Evolutionary conservation across 2,797 vertebrate genomes (phyloP), one percentile per base, ranked within the genome.

Genomic region (Siniperca scherzeri): DNA sequence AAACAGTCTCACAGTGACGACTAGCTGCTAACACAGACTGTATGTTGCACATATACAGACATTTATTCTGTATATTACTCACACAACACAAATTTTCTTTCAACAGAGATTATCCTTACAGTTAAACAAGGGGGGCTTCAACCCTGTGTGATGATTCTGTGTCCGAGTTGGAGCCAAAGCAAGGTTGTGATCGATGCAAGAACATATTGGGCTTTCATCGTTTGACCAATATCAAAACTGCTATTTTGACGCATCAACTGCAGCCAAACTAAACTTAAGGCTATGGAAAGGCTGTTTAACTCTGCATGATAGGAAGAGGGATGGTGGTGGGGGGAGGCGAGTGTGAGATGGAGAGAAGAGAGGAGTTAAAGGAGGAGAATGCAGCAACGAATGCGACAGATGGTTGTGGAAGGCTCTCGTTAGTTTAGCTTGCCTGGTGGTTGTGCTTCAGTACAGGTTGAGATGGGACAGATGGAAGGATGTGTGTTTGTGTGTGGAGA

Each of bases 401-500:
- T 96, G 96, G 96, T 92, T 92, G 92, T 86, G 91, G 94, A 95
- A 94, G 93, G 90, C 92, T 94, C 93, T 94, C 85, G 94, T 95
- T 95, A 94, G 94, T 95, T 36, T 93, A 91, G 93, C 90, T 92
- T 94, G 95, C 94, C 90, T 91, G 93, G 91, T 94, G 94, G 85
- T 92, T 92, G 92, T 90, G 91, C 91, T 94, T 93, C 93, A 94
- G 94, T 92, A 91, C 93, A 95, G 95, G 94, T 96, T 96, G 93
- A 95, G 92, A 94, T 89, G 84, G 92, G 95, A 95, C 96, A 96
- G 96, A 96, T 96, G 95, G 96, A 94, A 93, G 92, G 94, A 95
- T 93, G 92, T 93, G 91, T 91, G 85, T 88, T 74, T 84, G 83
- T 91, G 89, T 92, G 87, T 79, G 74, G 64, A 78, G 50, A 60